Percentiles rank a stretch among this genome's conserved stretches.
phyloP scores from a whole-genome alignment of 1,140 invertebrate species.

The Steinernema feltiae region DNA sequence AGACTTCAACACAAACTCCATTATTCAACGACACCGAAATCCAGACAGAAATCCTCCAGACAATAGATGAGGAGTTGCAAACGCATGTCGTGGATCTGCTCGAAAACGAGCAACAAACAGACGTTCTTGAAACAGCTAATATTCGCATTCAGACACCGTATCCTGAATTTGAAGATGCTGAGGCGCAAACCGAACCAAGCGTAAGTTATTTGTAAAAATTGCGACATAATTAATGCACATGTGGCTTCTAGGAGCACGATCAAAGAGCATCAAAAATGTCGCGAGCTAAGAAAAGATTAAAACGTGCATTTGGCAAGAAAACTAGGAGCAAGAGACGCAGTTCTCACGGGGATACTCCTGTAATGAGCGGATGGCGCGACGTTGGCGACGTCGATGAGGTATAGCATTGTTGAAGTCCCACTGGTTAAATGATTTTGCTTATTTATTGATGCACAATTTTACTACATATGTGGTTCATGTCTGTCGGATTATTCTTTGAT shows the following conservation, averaged over 20 bases:
- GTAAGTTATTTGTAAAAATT: constrained; percentile 13
- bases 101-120: constrained; percentile 51
- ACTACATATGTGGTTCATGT: too few relatives aligned
- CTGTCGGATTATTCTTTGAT: too few relatives aligned
- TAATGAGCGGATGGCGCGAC: constrained; percentile 28
- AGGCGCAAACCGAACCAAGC: constrained; percentile 34
- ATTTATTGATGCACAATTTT: too few relatives aligned
- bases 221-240: not conserved
- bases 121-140: constrained; percentile 48
- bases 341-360: constrained; percentile 17
- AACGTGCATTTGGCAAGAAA: constrained; percentile 33
- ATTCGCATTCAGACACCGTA: constrained; percentile 48
- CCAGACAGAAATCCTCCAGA: constrained; percentile 42
- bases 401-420: not conserved
- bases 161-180: constrained; percentile 38
- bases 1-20: constrained; percentile 36
- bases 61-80: constrained; percentile 46
- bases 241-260: not conserved
- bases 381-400: constrained; percentile 13
- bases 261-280: constrained; percentile 30
- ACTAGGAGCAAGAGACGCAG: not conserved
- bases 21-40: constrained; percentile 34
- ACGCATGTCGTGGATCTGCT: constrained; percentile 45
- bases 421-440: not conserved
- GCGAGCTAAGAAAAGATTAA: constrained; percentile 32